These are phyloP conservation scores for Cyanoramphus novaezelandiae DNA, from an alignment of 2,113 vertebrate genomes.

Conservation along the genomic window DNA sequence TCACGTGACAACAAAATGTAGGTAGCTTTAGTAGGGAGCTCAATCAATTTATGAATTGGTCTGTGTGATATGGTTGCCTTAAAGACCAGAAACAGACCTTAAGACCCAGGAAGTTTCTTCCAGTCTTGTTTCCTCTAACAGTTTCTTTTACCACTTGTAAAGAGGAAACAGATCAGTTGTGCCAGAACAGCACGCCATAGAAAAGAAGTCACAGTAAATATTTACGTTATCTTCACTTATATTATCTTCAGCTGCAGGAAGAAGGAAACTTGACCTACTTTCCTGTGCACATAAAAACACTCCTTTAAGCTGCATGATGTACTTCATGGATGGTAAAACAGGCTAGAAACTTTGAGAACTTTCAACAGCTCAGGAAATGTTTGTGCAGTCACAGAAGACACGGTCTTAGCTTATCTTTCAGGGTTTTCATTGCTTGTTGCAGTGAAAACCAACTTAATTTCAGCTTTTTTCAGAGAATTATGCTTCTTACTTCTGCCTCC, in stretches of 20 bases:
- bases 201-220: conserved; percentile 2
- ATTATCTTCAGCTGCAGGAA: background rate
- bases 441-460: background rate
- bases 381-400: background rate
- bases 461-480: background rate
- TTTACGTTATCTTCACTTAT: conserved; percentile 15
- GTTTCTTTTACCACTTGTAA: background rate
- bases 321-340: background rate
- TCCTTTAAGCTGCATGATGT: background rate
- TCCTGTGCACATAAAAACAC: background rate
- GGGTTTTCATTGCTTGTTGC: background rate
- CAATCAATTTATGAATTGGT: background rate
- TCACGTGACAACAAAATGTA: background rate
- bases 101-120: background rate
- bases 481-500: background rate
- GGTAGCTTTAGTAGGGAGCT: background rate
- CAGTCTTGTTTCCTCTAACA: background rate
- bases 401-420: background rate
- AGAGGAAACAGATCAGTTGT: background rate
- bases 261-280: conserved; percentile 33
- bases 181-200: background rate
- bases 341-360: background rate
- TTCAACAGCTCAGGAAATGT: background rate
- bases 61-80: background rate
- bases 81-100: background rate